Evolutionary conservation across 2,797 vertebrate species (phyloP), one percentile per base, ranked within the genome.

Genomic region (Diceros bicornis): DNA sequence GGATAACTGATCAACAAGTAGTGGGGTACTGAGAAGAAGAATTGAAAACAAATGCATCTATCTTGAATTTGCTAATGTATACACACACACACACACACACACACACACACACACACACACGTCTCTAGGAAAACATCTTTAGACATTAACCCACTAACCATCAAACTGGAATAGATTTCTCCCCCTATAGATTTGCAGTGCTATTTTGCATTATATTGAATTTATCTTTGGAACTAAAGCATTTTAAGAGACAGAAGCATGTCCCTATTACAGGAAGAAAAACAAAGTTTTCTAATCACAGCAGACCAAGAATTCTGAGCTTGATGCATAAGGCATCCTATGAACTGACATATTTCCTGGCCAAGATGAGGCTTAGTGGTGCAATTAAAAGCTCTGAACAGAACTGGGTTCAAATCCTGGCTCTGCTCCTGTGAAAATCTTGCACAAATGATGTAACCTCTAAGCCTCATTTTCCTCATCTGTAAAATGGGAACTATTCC

Each of bases 91-190:
- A 66, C 62, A 47, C 23, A 50, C 32, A 18, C 25, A 47, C 59
- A 72, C 72, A 16, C 37, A n/a, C n/a, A n/a, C n/a, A n/a, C n/a
- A n/a, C n/a, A n/a, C n/a, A n/a, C n/a, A n/a, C n/a, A n/a, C n/a
- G n/a, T n/a, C n/a, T 91, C 69, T 79, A 96, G 87, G 77, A 25
- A 66, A 89, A 94, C 59, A 97, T 23, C 34, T 50, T 69, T 6
- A 82, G 21, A 68, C 9, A 52, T 74, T 84, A 93, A 47, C 12
- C 66, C 52, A 62, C 18, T 47, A 91, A 66, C 10, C 47, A 68
- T 12, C 52, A 86, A 68, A 32, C 13, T 94, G 34, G 41, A 5
- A 79, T 0, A 68, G 55, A 55, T 52, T 69, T 20, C 79, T 17
- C 52, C 21, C 27, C 47, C n/a, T 55, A 52, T 0, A 37, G 50